These are phyloP conservation scores for Lasiommata megera DNA, from an alignment of 2,888 invertebrate genomes.

Conservation along the genomic window DNA sequence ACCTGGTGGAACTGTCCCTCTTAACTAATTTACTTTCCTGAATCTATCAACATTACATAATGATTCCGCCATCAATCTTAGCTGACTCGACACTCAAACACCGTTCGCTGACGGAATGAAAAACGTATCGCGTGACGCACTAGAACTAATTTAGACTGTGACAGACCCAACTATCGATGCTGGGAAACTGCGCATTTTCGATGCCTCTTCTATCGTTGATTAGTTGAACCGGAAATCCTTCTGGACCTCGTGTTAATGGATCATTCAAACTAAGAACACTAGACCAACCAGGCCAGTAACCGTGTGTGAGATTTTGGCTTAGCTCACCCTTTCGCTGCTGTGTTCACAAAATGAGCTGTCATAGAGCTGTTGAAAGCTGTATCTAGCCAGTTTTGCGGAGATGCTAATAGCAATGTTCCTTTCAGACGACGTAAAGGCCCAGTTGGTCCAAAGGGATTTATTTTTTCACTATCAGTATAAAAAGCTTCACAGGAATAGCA, in stretches of 20 bases:
- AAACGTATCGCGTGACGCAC: background rate
- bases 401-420: no score
- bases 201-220: slow-evolving; percentile 22
- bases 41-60: background rate
- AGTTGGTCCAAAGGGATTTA: no score
- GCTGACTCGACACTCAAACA: background rate
- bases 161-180: slow-evolving; percentile 11
- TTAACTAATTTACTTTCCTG: background rate
- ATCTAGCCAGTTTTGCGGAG: no score
- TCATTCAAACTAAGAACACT: no score
- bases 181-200: slow-evolving; percentile 25
- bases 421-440: no score
- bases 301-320: no score
- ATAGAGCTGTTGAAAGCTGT: background rate
- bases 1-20: background rate
- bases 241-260: no score
- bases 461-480: no score
- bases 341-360: background rate
- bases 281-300: no score
- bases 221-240: background rate
- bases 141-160: slow-evolving; percentile 18
- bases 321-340: no score
- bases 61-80: background rate
- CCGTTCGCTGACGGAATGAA: background rate
- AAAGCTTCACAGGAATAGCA: no score